Evolutionary conservation across 2,888 invertebrate genomes (phyloP).

Genomic region (Prenolepis imparis): DNA sequence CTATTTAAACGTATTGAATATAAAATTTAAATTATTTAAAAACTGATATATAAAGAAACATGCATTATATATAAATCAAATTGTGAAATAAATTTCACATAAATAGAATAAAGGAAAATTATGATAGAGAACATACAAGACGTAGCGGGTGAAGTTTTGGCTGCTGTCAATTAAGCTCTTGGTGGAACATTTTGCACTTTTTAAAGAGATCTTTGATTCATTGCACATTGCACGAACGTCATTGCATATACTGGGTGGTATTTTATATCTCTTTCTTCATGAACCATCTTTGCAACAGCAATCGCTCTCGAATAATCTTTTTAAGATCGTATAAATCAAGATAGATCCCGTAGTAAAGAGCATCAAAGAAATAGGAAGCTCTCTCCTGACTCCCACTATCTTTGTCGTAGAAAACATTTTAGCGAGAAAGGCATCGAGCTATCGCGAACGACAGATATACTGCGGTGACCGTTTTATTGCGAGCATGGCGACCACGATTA

Average conservation of each 20-base stretch:
- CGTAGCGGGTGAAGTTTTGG: slow-evolving; percentile 4
- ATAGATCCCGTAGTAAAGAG: not conserved
- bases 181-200: not conserved
- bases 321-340: not conserved
- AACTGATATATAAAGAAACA: not conserved
- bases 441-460: slow-evolving; percentile 43
- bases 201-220: not conserved
- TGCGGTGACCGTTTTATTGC: slow-evolving; percentile 42
- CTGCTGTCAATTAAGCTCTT: slow-evolving; percentile 2
- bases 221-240: not conserved
- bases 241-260: not conserved
- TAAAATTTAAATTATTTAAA: not conserved
- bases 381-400: not conserved
- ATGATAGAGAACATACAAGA: not conserved
- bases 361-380: not conserved
- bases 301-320: slow-evolving; percentile 14
- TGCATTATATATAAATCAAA: not conserved
- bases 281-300: not conserved
- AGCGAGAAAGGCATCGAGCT: slow-evolving; percentile 26
- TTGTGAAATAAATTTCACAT: not conserved
- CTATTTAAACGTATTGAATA: not conserved
- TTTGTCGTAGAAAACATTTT: slow-evolving; percentile 35
- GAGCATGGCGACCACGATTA: slow-evolving; percentile 45
- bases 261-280: not conserved
- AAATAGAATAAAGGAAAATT: not conserved